phyloP scores from a whole-genome alignment of 2,888 invertebrate genomes.

The Quadroppia sp. region DNA sequence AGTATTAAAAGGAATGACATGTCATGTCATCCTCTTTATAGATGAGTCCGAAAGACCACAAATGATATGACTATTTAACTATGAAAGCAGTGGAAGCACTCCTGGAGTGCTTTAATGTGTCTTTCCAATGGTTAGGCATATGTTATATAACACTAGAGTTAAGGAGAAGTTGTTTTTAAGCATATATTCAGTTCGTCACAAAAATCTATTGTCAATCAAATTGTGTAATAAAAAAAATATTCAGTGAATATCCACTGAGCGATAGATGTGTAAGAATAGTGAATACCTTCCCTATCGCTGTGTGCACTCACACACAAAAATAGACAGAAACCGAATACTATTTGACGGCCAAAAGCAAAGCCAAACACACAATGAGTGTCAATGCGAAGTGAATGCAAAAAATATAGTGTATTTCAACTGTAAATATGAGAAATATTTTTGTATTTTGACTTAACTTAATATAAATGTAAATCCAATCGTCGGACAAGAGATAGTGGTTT shows the following conservation, averaged over 20 bases:
- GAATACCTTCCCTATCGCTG: too few species aligned
- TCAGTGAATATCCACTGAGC: too few species aligned
- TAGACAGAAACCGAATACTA: too few species aligned
- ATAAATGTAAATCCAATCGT: constrained; percentile 20
- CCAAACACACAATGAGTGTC: too few species aligned
- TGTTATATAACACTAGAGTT: background rate
- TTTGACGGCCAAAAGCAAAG: too few species aligned
- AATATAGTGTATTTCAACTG: too few species aligned
- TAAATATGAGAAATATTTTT: background rate
- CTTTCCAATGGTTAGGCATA: background rate
- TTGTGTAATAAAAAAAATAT: background rate
- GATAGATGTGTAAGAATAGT: too few species aligned
- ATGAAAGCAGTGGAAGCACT: constrained; percentile 22
- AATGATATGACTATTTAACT: constrained; percentile 23
- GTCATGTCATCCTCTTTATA: constrained; percentile 5
- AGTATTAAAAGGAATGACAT: background rate
- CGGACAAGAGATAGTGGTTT: constrained; percentile 27
- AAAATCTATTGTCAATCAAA: constrained; percentile 12
- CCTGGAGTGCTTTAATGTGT: background rate
- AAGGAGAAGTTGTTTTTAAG: too few species aligned
- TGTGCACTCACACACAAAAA: too few species aligned
- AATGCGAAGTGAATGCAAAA: too few species aligned
- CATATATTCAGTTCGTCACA: background rate
- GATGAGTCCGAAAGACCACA: background rate
- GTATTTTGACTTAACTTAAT: constrained; percentile 12